Evolutionary conservation across 2,113 vertebrate genomes (phyloP).

Genomic region (Noctilio leporinus): DNA sequence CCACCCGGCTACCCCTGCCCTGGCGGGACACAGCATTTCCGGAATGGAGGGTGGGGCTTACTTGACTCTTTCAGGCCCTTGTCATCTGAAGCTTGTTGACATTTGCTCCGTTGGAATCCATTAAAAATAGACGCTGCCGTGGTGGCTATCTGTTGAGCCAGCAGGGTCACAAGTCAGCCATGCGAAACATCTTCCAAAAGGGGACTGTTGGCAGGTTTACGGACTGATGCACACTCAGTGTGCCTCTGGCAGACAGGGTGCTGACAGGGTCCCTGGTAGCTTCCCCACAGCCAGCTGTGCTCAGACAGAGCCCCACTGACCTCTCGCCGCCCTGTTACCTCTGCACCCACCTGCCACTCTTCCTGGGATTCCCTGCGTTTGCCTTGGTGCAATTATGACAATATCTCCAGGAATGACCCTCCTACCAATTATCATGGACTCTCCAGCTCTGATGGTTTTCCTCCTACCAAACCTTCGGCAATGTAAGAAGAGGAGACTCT

Average conservation of each 20-base stretch:
- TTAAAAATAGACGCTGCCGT: neutral
- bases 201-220: neutral
- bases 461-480: neutral
- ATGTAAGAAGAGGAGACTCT: neutral
- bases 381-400: neutral
- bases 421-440: neutral
- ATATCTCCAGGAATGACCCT: neutral
- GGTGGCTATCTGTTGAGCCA: neutral
- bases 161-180: neutral
- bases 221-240: neutral
- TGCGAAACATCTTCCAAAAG: neutral
- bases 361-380: neutral
- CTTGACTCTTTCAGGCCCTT: neutral
- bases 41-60: neutral
- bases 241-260: neutral
- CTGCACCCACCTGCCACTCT: too few relatives aligned
- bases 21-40: neutral
- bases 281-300: neutral
- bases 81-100: neutral
- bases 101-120: neutral
- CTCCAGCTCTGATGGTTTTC: neutral
- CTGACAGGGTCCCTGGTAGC: neutral
- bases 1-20: too few relatives aligned
- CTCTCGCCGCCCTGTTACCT: too few relatives aligned
- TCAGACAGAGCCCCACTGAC: neutral